These are phyloP conservation scores for Eurytoma adleriae DNA, from an alignment of 2,888 invertebrate genomes.

Conservation along the genomic window DNA sequence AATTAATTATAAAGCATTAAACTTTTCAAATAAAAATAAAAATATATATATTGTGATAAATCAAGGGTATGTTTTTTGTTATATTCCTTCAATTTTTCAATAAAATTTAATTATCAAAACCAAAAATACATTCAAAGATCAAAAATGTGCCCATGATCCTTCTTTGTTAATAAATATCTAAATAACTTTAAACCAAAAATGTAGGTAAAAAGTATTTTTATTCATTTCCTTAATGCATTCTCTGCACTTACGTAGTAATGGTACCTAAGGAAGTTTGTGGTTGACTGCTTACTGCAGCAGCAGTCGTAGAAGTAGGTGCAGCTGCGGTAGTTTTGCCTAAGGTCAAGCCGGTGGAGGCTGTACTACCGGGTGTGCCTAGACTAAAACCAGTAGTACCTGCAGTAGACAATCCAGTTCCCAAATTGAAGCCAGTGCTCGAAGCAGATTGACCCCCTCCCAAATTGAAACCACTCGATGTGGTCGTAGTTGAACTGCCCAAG, in stretches of 20 bases:
- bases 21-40: not conserved
- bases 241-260: conserved; percentile 67
- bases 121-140: too few relatives aligned
- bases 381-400: conserved; percentile 57
- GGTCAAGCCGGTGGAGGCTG: conserved; percentile 62
- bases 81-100: too few relatives aligned
- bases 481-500: conserved; percentile 60
- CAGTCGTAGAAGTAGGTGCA: conserved; percentile 62
- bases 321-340: conserved; percentile 63
- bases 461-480: conserved; percentile 63
- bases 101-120: too few relatives aligned
- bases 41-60: not conserved
- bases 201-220: too few relatives aligned
- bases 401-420: conserved; percentile 59
- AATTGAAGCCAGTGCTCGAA: conserved; percentile 59
- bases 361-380: conserved; percentile 52
- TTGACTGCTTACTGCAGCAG: conserved; percentile 56
- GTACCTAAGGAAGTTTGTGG: conserved; percentile 69
- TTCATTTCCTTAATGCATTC: too few relatives aligned
- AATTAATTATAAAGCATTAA: conserved; percentile 3
- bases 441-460: conserved; percentile 61
- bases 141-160: too few relatives aligned
- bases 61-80: not conserved
- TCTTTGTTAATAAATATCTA: too few relatives aligned
- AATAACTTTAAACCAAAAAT: too few relatives aligned